These are phyloP conservation scores for Columba guinea DNA, from an alignment of 2,797 vertebrate genomes.

Conservation along the genomic window DNA sequence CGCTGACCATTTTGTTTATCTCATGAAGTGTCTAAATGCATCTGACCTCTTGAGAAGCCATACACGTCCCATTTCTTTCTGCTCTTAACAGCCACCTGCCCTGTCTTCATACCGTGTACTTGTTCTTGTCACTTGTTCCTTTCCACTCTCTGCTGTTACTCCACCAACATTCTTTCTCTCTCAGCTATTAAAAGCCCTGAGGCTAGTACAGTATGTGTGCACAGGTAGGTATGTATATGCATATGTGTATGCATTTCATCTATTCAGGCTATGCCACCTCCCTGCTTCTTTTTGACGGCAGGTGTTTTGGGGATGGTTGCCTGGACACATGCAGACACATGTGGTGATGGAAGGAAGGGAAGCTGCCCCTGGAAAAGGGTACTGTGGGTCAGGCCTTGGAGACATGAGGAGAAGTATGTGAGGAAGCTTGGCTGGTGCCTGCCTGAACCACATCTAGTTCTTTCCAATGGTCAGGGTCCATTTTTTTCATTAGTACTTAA, in stretches of 20 bases:
- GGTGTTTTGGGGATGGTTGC: not conserved
- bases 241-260: not conserved
- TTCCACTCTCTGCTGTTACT: not conserved
- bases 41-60: not conserved
- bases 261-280: not conserved
- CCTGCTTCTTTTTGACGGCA: not conserved
- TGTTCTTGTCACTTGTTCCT: not conserved
- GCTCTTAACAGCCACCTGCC: fast-evolving
- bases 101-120: not conserved
- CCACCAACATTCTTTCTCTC: not conserved
- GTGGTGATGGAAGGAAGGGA: not conserved
- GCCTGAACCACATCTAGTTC: not conserved
- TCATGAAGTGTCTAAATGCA: not conserved
- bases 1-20: not conserved
- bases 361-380: not conserved
- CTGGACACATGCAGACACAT: not conserved
- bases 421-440: not conserved
- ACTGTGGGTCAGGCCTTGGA: not conserved
- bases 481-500: constrained; percentile 29
- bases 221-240: not conserved
- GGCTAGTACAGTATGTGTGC: not conserved
- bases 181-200: not conserved
- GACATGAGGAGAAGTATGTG: not conserved
- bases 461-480: not conserved
- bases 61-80: not conserved